A percentile compares a stretch with the other conserved stretches of the same genome.
phyloP scores from a whole-genome alignment of 2,888 invertebrate genomes.

The Euplagia quadripunctaria region DNA sequence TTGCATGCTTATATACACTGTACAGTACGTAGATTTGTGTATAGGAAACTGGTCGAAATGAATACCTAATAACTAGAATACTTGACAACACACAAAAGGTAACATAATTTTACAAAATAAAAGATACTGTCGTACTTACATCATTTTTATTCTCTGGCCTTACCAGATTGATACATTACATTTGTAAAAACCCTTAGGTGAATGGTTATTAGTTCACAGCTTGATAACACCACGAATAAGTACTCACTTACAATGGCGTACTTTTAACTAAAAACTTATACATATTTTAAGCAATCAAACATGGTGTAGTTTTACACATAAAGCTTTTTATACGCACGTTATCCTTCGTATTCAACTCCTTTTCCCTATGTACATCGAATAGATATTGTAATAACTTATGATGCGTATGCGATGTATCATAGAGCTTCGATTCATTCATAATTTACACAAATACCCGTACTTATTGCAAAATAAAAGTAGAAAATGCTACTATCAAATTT shows the following conservation, averaged over 20 bases:
- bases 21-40: no score
- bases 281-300: conserved; percentile 31
- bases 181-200: conserved; percentile 24
- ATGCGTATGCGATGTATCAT: conserved; percentile 16
- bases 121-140: conserved; percentile 25
- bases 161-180: conserved; percentile 34
- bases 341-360: conserved; percentile 16
- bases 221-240: conserved; percentile 11
- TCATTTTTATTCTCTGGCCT: conserved; percentile 42
- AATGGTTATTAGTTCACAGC: conserved; percentile 24
- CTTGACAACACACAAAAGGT: neutral
- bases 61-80: no score
- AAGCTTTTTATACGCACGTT: neutral
- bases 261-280: conserved; percentile 11
- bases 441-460: conserved; percentile 51
- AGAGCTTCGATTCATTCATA: conserved; percentile 15
- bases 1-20: no score
- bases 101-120: neutral
- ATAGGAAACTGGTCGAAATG: no score
- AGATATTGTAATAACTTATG: conserved; percentile 29
- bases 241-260: conserved; percentile 15
- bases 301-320: neutral
- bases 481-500: conserved; percentile 16
- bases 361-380: conserved; percentile 29
- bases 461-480: conserved; percentile 28